These are phyloP conservation scores for Betta splendens DNA, from an alignment of 2,797 vertebrate species.

Conservation along the genomic window DNA sequence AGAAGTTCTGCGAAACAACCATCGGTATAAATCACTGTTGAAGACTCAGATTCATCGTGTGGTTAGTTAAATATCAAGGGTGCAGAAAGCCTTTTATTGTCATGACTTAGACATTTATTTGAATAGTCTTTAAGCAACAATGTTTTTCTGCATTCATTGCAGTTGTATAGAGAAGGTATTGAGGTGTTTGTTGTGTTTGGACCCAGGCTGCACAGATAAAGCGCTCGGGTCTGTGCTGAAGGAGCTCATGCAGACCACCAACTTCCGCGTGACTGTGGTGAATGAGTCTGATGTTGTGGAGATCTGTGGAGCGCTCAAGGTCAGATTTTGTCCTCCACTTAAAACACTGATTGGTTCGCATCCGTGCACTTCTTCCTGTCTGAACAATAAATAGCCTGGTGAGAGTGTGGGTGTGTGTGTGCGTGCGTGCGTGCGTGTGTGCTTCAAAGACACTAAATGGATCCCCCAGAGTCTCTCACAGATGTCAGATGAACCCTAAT, in stretches of 20 bases:
- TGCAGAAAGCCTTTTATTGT: too few relatives aligned
- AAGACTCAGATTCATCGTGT: neutral
- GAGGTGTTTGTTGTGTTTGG: neutral
- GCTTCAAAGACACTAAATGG: neutral
- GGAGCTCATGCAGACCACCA: slow-evolving; percentile 92
- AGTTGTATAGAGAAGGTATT: neutral
- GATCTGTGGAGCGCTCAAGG: slow-evolving; percentile 98
- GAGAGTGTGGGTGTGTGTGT: too few relatives aligned
- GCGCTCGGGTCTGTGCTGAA: slow-evolving; percentile 85
- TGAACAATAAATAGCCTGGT: neutral
- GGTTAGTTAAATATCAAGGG: neutral
- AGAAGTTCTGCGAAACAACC: slow-evolving; percentile 98
- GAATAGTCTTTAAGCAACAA: neutral
- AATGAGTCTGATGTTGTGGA: slow-evolving; percentile 94
- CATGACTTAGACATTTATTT: neutral
- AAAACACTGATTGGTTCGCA: neutral
- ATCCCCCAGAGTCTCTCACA: neutral
- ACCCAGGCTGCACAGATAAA: slow-evolving; percentile 87
- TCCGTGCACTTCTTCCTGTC: neutral
- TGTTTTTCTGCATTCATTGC: neutral
- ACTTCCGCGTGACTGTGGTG: slow-evolving; percentile 94
- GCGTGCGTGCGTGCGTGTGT: too few relatives aligned
- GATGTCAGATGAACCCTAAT: neutral
- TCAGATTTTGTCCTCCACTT: slow-evolving; percentile 48
- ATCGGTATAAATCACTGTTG: slow-evolving; percentile 83